Evolutionary conservation across 2,888 invertebrate genomes (phyloP), one percentile per base, ranked within the genome.

Genomic region (Pasiphila rectangulata): DNA sequence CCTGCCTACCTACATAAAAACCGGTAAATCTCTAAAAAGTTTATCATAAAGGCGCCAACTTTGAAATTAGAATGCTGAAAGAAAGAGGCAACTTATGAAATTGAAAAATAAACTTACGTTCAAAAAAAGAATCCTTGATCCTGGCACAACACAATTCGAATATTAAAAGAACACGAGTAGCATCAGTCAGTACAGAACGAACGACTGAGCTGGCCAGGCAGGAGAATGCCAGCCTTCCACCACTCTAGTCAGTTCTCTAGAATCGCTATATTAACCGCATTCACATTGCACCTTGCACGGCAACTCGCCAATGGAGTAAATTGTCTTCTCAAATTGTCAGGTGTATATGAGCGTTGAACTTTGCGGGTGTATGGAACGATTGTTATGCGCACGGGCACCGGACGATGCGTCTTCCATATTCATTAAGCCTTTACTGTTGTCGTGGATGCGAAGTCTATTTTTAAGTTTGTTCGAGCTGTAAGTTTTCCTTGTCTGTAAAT

Each of bases 331-430:
- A 71, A 84, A 68, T 76, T 65, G 60, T 71, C 72, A 70, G 82
- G 73, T 61, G 63, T 77, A 70, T 75, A 76, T 85, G 84, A 79
- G 76, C 86, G 69, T 79, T 87, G 87, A 87, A 87, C 87, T 84
- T 85, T 79, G 74, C 73, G 70, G 69, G 71, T 72, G 74, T 77
- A 77, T 81, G 70, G 21, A 79, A 75, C 64, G 51, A 75, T 80
- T 82, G 77, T 75, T 64, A 78, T 76, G 67, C 77, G 47, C 56
- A 56, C 55, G 20, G 44, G 56, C 47, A 36, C 71, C 56, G 59
- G 67, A 58, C 65, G 67, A 72, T 61, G 73, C 64, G 67, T 62
- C 66, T 62, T 54, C 63, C 75, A 77, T 80, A 74, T 75, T 73
- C 75, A 74, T 71, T 38, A 69, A 56, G 56, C 57, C 59, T 57